A percentile compares a stretch with the other conserved stretches of the same genome.
phyloP scores from a whole-genome alignment of 2,113 vertebrate genomes.

The Pristiophorus japonicus region DNA sequence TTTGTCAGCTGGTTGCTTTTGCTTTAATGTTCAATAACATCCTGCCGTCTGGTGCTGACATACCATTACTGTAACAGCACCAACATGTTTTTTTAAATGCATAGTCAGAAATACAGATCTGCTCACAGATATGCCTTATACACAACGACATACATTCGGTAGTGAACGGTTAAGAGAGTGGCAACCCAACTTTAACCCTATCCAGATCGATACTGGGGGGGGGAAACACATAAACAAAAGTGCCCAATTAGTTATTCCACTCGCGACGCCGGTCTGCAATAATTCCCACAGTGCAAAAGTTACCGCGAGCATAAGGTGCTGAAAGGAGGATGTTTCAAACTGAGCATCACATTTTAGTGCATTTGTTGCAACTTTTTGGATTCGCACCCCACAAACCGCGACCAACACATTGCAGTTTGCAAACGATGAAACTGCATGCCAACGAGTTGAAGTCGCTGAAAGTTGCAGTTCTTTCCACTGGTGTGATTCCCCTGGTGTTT shows the following conservation, averaged over 20 bases:
- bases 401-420: neutral
- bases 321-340: neutral
- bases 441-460: neutral
- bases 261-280: neutral
- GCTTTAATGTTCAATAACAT: neutral
- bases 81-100: neutral
- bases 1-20: neutral
- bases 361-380: neutral
- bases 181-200: too few relatives aligned
- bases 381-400: neutral
- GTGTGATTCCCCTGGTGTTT: neutral
- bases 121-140: too few relatives aligned
- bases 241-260: neutral
- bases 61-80: neutral
- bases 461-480: neutral
- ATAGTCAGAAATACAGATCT: neutral
- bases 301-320: neutral
- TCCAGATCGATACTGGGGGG: neutral
- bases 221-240: too few relatives aligned
- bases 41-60: neutral
- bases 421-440: neutral
- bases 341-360: neutral
- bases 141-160: neutral
- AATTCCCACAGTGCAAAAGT: neutral
- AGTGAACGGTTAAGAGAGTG: neutral